These are phyloP conservation scores for Mechanitis messenoides DNA, from an alignment of 2,888 invertebrate genomes.

Conservation along the genomic window DNA sequence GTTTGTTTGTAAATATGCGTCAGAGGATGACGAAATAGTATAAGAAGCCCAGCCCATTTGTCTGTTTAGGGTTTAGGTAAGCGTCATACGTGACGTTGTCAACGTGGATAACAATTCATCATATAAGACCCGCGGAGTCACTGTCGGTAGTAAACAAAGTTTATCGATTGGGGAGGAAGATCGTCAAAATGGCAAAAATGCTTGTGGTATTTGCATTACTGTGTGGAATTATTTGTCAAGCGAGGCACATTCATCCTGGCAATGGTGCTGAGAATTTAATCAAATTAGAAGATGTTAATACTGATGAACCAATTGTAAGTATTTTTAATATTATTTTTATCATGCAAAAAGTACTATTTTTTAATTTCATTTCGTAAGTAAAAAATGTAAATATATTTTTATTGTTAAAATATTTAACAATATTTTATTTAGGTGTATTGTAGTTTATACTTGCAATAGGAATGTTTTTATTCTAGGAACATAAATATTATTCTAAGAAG, in stretches of 20 bases:
- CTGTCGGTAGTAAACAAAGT: constrained; percentile 37
- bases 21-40: constrained; percentile 14
- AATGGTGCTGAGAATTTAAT: constrained; percentile 14
- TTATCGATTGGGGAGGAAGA: constrained; percentile 17
- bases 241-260: constrained; percentile 48
- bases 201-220: constrained; percentile 31
- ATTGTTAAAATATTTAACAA: no score
- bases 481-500: no score
- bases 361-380: no score
- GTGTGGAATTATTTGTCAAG: constrained; percentile 31
- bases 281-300: constrained; percentile 19
- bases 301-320: constrained; percentile 23
- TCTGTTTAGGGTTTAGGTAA: constrained; percentile 30
- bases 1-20: constrained; percentile 17
- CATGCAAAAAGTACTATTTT: not conserved
- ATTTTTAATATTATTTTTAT: not conserved
- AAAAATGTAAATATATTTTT: no score
- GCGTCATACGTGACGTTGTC: constrained; percentile 19
- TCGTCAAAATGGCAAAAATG: constrained; percentile 28
- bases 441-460: no score
- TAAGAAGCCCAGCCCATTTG: constrained; percentile 25
- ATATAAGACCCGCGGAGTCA: constrained; percentile 37
- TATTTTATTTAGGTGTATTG: no score
- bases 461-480: no score
- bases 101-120: constrained; percentile 37